Percentiles rank a stretch among this genome's conserved stretches.
Evolutionary conservation across 2,888 invertebrate species (phyloP).

Genomic region (Ochropleura plecta): DNA sequence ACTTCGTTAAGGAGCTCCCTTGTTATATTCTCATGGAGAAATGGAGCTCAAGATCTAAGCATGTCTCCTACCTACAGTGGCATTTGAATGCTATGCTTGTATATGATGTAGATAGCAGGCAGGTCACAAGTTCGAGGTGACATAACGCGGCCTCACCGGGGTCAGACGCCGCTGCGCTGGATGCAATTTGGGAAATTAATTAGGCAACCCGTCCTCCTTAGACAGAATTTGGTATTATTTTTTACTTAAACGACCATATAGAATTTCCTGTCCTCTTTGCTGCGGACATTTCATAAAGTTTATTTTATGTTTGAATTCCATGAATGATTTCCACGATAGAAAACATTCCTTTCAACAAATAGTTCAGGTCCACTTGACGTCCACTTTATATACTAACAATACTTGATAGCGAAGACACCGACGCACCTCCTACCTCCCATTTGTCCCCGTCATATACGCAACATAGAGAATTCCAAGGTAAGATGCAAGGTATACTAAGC

Average conservation of each 20-base stretch:
- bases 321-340: background rate
- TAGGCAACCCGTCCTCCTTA: background rate
- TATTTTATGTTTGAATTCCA: background rate
- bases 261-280: background rate
- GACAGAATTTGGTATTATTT: background rate
- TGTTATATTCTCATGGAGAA: background rate
- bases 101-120: background rate
- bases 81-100: background rate
- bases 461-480: constrained; percentile 30
- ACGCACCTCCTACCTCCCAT: background rate
- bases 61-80: background rate
- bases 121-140: constrained; percentile 23
- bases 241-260: background rate
- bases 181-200: constrained; percentile 46
- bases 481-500: constrained; percentile 39
- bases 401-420: constrained; percentile 1
- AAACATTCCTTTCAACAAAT: constrained; percentile 19
- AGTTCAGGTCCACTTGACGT: constrained; percentile 11
- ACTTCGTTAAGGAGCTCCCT: background rate
- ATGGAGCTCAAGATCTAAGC: background rate
- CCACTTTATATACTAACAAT: constrained; percentile 5
- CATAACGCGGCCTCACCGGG: constrained; percentile 5
- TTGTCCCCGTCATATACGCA: constrained; percentile 20
- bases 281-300: background rate
- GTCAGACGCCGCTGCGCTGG: constrained; percentile 8